Conservation (phyloP, 2,113 vertebrate genomes). For the Struthidea cinerea region DNA sequence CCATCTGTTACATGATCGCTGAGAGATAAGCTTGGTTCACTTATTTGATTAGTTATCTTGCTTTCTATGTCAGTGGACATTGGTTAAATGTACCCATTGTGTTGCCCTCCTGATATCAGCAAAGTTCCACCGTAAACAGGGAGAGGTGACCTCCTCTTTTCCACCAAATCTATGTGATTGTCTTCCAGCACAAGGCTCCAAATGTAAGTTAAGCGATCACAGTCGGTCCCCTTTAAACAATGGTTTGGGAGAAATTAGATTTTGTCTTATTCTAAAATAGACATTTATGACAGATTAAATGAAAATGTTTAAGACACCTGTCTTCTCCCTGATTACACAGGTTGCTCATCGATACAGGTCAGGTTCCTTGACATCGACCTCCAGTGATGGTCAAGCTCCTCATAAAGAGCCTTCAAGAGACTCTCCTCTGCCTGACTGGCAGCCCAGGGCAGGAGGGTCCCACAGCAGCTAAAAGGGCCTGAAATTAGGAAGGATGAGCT, state of each 20-base stretch:
- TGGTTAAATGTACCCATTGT: background rate
- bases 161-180: background rate
- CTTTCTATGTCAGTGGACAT: conserved; percentile 13
- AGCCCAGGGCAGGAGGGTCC: background rate
- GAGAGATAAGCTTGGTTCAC: background rate
- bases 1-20: conserved; percentile 14
- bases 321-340: background rate
- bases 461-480: background rate
- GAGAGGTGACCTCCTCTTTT: background rate
- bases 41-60: conserved; percentile 16
- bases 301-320: background rate
- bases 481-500: background rate
- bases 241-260: background rate
- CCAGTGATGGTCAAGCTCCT: background rate
- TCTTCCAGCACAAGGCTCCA: background rate
- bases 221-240: background rate
- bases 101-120: background rate
- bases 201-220: background rate
- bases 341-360: rapidly evolving
- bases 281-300: background rate
- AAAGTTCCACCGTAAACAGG: background rate
- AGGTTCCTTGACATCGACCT: rapidly evolving
- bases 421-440: background rate
- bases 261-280: background rate
- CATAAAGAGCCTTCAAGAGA: background rate